These are phyloP conservation scores for Cephalopterus ornatus DNA, from an alignment of 2,113 vertebrate genomes.

Conservation along the genomic window DNA sequence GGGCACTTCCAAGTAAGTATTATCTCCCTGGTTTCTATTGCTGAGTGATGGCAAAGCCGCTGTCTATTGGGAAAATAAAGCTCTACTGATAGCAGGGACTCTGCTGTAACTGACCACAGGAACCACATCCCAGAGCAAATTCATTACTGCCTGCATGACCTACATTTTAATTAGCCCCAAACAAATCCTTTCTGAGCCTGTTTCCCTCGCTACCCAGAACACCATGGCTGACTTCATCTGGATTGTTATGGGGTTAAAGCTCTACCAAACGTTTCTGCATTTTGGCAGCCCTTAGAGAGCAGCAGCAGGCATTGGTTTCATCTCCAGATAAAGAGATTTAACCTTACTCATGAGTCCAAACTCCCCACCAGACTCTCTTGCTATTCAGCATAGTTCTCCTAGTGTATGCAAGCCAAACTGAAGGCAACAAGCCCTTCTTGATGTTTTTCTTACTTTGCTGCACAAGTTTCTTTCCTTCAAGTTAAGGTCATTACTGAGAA, in stretches of 20 bases:
- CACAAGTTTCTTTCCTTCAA: not conserved
- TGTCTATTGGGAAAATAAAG: not conserved
- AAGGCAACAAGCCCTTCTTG: not conserved
- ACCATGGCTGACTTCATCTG: not conserved
- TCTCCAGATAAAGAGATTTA: not conserved
- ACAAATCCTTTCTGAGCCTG: constrained; percentile 49
- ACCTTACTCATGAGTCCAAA: not conserved
- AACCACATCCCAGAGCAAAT: not conserved
- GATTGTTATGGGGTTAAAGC: not conserved
- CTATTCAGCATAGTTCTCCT: not conserved
- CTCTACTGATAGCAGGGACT: not conserved
- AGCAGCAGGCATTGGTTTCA: not conserved
- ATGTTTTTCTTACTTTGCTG: not conserved
- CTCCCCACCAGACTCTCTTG: not conserved
- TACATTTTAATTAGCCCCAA: constrained; percentile 45
- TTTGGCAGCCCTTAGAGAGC: not conserved
- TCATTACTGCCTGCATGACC: constrained; percentile 31
- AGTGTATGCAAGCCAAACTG: not conserved
- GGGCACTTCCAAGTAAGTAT: not conserved
- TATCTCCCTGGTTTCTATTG: not conserved
- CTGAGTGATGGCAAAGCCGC: not conserved
- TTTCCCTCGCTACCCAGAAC: not conserved
- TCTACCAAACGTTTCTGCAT: not conserved
- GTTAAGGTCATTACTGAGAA: not conserved
- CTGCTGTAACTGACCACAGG: not conserved